phyloP scores from a whole-genome alignment of 2,113 vertebrate genomes.

The Eulemur rufifrons region DNA sequence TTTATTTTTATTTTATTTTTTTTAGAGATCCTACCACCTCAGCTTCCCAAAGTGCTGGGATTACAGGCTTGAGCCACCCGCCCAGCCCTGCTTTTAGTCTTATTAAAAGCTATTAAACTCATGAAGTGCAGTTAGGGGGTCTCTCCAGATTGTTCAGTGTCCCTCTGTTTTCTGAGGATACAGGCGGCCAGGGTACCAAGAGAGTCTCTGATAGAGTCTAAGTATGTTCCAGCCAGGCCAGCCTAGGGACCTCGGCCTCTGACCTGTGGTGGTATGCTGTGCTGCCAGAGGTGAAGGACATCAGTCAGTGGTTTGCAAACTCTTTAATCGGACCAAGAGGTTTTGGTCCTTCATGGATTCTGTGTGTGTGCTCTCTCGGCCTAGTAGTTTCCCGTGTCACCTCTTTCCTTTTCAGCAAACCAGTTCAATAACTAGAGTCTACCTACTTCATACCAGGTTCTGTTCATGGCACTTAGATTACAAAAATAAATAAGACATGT shows the following conservation, averaged over 20 bases:
- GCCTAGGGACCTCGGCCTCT: background rate
- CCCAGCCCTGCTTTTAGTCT: background rate
- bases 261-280: background rate
- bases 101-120: background rate
- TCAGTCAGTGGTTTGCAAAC: background rate
- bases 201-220: too few species aligned
- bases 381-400: background rate
- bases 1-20: too few species aligned
- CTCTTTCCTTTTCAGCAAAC: background rate
- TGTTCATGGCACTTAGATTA: background rate
- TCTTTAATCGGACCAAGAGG: background rate
- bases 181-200: too few species aligned
- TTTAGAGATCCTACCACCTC: too few species aligned
- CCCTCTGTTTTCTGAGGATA: background rate
- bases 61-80: too few species aligned
- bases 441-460: background rate
- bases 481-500: background rate
- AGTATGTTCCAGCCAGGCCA: background rate
- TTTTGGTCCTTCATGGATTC: background rate
- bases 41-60: too few species aligned
- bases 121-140: background rate
- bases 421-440: background rate
- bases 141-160: background rate
- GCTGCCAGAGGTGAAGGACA: background rate
- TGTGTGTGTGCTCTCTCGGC: background rate